Conservation (phyloP, 2,888 invertebrate species). For the Griposia aprilina region DNA sequence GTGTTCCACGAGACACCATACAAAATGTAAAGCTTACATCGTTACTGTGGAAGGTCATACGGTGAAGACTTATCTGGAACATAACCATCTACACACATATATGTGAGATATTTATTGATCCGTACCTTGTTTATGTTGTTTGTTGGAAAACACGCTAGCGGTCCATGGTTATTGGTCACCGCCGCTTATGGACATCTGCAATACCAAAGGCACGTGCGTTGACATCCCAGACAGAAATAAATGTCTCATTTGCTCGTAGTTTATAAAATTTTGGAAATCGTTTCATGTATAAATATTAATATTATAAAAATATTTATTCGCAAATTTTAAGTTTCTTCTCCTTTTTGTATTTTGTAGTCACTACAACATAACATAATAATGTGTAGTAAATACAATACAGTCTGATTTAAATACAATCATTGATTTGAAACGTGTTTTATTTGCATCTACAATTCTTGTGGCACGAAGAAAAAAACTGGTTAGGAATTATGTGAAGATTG, state of each 20-base stretch:
- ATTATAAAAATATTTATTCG: background rate
- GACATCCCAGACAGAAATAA: no score
- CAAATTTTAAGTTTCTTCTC: background rate
- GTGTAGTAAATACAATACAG: background rate
- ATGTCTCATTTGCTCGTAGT: no score
- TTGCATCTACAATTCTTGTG: background rate
- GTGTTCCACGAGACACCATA: slow-evolving; percentile 65
- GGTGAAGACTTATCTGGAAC: slow-evolving; percentile 51
- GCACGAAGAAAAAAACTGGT: background rate
- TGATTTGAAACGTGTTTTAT: background rate
- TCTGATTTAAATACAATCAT: background rate
- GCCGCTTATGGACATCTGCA: background rate
- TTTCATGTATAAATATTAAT: background rate
- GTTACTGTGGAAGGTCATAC: slow-evolving; percentile 62
- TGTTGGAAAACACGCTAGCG: background rate
- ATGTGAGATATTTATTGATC: background rate
- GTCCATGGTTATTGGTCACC: background rate
- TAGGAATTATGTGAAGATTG: background rate
- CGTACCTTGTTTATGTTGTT: background rate
- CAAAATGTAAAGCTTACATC: slow-evolving; percentile 72
- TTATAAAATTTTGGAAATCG: no score
- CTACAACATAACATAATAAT: background rate
- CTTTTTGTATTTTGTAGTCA: background rate
- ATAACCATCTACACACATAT: slow-evolving; percentile 41
- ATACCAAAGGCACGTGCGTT: no score